Evolutionary conservation across 2,797 vertebrate genomes (phyloP), one percentile per base, ranked within the genome.

Genomic region (Trichosurus vulpecula): DNA sequence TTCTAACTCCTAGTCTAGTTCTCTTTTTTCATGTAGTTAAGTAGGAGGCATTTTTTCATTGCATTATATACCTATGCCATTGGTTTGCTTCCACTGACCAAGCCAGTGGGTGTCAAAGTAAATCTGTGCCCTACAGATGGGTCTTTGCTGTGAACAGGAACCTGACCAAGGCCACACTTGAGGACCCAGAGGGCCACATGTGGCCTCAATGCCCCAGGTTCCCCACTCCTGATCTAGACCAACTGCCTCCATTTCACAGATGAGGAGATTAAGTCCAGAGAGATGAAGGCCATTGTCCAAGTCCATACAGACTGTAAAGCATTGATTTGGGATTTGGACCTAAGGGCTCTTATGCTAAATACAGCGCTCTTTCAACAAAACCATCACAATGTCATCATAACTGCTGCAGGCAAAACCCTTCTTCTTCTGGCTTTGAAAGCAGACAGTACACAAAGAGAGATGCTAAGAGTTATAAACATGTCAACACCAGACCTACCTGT

Each of bases 211-310:
- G 16, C 22, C 4, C 19, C 54, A 55, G 54, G 54, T 25, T 55
- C 54, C 54, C 54, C 5, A 55, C 19, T 29, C 56, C 57, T 35
- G 31, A 52, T 52, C 31, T 19, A 66, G 14, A n/a, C 55, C n/a
- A 92, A 94, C 52, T 8, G 27, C 14, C 19, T 96, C 16, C 90
- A 66, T 89, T 92, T 91, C 54, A 92, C n/a, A 96, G 53, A 35
- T 52, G 58, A 51, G 66, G 90, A 96, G 96, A 92, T 87, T 90
- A n/a, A 96, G 55, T 5, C 55, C 87, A 81, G 41, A 25, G 22
- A 81, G n/a, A 27, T 27, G 22, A 52, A 56, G 31, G 10, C 90
- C 53, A 91, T 57, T 90, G 13, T 90, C 29, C 35, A 93, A 58
- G 57, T 90, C 53, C 81, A 90, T 31, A 41, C 51, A 87, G 25